A percentile compares a stretch with the other conserved stretches of the same genome.
Evolutionary conservation across 1,140 invertebrate species (phyloP).

Genomic region (Drosophila bipectinata): DNA sequence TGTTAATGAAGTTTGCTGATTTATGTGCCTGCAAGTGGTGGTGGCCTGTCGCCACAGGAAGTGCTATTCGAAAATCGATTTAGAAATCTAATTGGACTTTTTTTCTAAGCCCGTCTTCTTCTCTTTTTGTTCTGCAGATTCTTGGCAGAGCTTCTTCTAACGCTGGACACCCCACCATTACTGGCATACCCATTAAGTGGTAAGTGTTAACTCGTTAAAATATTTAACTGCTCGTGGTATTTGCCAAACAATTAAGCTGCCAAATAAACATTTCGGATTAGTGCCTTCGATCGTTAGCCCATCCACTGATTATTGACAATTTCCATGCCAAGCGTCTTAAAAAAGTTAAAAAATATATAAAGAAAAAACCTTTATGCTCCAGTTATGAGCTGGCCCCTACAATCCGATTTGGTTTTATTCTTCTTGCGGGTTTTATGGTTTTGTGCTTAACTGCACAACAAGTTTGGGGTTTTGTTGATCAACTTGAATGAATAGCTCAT

Average conservation of each 20-base stretch:
- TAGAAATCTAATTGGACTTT: conserved; percentile 47
- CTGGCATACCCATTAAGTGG: conserved; percentile 37
- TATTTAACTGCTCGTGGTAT: conserved; percentile 26
- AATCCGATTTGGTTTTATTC: conserved; percentile 25
- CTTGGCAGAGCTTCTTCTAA: not conserved
- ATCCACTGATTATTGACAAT: not conserved
- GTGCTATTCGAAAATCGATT: conserved; percentile 52
- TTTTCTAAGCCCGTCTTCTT: not conserved
- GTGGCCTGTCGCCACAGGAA: conserved; percentile 24
- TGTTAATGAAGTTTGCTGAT: conserved; percentile 75
- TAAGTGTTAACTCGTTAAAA: conserved; percentile 38
- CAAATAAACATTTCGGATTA: conserved; percentile 33
- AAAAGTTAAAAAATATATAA: conserved; percentile 10
- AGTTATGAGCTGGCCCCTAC: conserved; percentile 31
- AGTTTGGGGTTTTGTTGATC: conserved; percentile 40
- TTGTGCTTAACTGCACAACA: conserved; percentile 45
- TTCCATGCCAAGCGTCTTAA: not conserved
- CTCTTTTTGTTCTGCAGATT: conserved; percentile 17
- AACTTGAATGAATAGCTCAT: conserved; percentile 27
- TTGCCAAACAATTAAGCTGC: conserved; percentile 22
- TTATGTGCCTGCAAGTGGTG: conserved; percentile 47
- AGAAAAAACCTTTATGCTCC: conserved; percentile 46
- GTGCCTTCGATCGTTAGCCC: conserved; percentile 12
- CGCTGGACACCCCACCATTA: conserved; percentile 8
- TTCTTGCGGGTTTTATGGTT: conserved; percentile 20